phyloP scores from a whole-genome alignment of 2,113 vertebrate genomes.

The Empidonax alnorum region DNA sequence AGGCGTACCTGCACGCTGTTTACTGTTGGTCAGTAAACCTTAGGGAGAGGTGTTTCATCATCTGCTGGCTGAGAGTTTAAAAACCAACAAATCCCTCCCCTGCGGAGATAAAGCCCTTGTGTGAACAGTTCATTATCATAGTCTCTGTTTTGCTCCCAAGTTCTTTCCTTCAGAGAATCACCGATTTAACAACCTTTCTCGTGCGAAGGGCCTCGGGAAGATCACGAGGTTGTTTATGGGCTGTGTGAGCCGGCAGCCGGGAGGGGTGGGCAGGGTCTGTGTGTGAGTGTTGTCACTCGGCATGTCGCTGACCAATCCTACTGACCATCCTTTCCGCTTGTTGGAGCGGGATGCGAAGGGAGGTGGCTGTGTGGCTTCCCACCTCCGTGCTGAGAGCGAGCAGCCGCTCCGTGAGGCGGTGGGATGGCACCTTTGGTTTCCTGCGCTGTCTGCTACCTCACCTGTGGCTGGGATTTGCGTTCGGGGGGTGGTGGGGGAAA shows the following conservation, averaged over 20 bases:
- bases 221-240: neutral
- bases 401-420: accelerated
- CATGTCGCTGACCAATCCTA: neutral
- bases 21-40: neutral
- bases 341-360: neutral
- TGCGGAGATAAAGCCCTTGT: conserved; percentile 18
- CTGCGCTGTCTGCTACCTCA: accelerated
- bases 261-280: neutral
- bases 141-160: conserved; percentile 10
- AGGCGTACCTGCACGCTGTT: accelerated
- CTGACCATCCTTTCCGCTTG: neutral
- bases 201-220: neutral
- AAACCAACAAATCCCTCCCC: conserved; percentile 33
- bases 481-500: neutral
- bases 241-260: neutral
- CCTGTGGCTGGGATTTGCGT: neutral
- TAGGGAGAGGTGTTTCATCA: conserved; percentile 29
- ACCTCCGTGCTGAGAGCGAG: accelerated
- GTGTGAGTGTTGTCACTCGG: neutral
- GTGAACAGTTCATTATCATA: conserved; percentile 35
- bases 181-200: neutral
- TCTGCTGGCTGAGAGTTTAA: conserved; percentile 20
- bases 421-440: neutral
- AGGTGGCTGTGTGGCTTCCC: neutral
- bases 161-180: neutral